phyloP scores from a whole-genome alignment of 2,113 vertebrate species.

The Cichladusa arquata region DNA sequence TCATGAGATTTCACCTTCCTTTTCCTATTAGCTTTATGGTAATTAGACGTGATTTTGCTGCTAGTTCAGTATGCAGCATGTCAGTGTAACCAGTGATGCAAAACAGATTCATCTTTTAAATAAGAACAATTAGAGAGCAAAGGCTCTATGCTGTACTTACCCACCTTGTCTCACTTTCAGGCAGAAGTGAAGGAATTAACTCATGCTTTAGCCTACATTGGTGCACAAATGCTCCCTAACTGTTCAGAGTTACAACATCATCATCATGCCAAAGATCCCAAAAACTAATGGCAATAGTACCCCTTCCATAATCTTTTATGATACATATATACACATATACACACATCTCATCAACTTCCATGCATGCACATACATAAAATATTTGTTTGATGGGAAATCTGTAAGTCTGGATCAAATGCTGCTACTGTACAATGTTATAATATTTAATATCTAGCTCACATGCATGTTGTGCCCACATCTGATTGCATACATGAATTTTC shows the following conservation, averaged over 20 bases:
- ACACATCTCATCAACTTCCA: background rate
- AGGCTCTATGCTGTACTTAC: background rate
- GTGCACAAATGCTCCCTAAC: background rate
- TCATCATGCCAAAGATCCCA: background rate
- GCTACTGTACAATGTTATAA: background rate
- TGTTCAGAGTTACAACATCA: background rate
- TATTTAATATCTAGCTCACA: background rate
- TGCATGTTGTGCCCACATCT: background rate
- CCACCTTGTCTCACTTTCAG: background rate
- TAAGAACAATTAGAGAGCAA: constrained; percentile 54
- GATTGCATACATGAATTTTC: background rate
- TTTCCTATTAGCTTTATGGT: constrained; percentile 59
- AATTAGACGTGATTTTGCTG: constrained; percentile 63
- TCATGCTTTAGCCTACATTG: background rate
- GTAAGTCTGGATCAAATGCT: background rate
- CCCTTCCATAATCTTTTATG: background rate
- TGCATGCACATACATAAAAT: background rate
- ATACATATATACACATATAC: background rate
- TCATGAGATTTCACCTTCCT: constrained; percentile 63
- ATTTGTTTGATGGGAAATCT: background rate
- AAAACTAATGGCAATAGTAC: background rate
- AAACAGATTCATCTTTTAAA: constrained; percentile 55
- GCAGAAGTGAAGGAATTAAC: constrained; percentile 24
- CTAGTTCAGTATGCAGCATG: constrained; percentile 47
- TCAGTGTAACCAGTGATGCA: constrained; percentile 46